Conservation (phyloP, 1,140 invertebrate species). For the Hormaphis cornu region DNA sequence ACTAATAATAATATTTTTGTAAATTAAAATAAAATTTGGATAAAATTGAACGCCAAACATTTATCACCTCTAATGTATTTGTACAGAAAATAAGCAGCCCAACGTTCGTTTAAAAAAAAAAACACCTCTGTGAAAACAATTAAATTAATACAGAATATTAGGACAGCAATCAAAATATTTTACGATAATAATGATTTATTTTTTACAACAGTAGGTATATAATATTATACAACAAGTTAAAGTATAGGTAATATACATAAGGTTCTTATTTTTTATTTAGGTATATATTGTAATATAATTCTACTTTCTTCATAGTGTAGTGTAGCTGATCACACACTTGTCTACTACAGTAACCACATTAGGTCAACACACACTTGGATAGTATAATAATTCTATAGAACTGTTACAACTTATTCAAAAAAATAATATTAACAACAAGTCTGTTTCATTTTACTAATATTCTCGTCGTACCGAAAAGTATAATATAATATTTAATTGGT, state of each 20-base stretch:
- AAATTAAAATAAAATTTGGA: no score
- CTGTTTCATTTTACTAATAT: neutral
- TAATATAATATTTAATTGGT: neutral
- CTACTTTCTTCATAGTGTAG: neutral
- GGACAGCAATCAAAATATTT: neutral
- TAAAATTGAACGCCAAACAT: no score
- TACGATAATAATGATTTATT: conserved; percentile 14
- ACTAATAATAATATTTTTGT: no score
- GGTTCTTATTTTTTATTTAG: neutral
- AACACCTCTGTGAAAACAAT: no score
- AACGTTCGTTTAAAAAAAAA: no score
- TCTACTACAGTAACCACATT: conserved; percentile 24
- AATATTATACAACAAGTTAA: conserved; percentile 28
- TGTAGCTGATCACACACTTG: neutral
- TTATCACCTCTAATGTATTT: no score
- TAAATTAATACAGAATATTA: no score
- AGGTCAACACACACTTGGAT: conserved; percentile 21
- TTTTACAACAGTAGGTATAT: conserved; percentile 30
- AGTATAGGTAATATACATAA: conserved; percentile 23
- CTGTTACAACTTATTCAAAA: neutral
- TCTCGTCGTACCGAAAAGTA: neutral
- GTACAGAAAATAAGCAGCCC: no score
- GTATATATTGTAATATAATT: neutral
- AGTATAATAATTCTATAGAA: neutral
- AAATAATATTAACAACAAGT: conserved; percentile 11